These are phyloP conservation scores for Chelon labrosus DNA, from an alignment of 2,797 vertebrate species.

Conservation along the genomic window DNA sequence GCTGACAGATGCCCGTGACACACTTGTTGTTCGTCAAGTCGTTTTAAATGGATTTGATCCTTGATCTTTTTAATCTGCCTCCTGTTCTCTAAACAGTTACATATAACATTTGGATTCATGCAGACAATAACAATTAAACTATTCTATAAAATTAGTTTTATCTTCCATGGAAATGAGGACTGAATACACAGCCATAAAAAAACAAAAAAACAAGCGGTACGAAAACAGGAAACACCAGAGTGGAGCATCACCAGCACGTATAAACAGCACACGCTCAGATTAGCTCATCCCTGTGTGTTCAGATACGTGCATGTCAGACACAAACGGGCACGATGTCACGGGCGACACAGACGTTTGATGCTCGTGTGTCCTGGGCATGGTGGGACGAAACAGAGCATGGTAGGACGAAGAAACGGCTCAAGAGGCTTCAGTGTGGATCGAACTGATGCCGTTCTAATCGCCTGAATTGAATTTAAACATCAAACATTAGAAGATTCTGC, in stretches of 20 bases:
- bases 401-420: not conserved
- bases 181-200: not conserved
- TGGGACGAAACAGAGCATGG: not conserved
- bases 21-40: conserved; percentile 6
- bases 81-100: conserved; percentile 1
- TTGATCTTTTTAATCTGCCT: conserved; percentile 10
- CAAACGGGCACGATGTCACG: conserved; percentile 6
- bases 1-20: not conserved
- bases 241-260: not conserved
- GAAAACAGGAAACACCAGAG: not conserved
- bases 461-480: not conserved
- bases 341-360: conserved; percentile 2
- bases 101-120: not conserved
- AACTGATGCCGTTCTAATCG: not conserved
- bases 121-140: not conserved
- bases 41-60: not conserved
- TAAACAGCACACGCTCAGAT: not conserved
- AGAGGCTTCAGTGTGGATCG: not conserved
- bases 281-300: conserved; percentile 22
- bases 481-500: not conserved
- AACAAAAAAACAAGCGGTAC: not conserved
- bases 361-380: not conserved
- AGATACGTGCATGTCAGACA: not conserved
- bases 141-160: not conserved
- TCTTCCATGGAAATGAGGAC: not conserved